These are phyloP conservation scores for Junco hyemalis DNA, from an alignment of 2,113 vertebrate genomes.

Conservation along the genomic window DNA sequence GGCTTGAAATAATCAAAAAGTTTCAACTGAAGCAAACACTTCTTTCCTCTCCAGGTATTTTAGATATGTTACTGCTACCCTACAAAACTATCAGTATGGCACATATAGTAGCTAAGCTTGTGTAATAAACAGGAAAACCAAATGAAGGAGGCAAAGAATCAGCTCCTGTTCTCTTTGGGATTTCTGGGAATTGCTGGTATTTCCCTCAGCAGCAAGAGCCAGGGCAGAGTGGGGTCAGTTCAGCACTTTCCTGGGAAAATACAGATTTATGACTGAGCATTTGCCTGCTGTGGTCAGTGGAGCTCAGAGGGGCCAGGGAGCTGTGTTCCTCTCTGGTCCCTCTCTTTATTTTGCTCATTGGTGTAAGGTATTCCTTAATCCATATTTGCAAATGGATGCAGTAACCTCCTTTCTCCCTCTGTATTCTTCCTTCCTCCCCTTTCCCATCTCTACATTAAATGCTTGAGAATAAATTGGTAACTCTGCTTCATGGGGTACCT, in stretches of 20 bases:
- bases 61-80: background rate
- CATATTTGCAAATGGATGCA: background rate
- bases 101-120: background rate
- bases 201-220: background rate
- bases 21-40: background rate
- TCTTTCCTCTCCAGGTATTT: background rate
- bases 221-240: background rate
- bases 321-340: background rate
- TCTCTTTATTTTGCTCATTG: background rate
- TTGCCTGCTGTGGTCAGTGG: background rate
- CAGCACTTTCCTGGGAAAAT: background rate
- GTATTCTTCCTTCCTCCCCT: background rate
- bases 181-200: background rate
- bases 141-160: background rate
- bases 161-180: background rate
- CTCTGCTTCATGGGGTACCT: background rate
- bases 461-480: background rate
- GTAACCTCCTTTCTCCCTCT: background rate
- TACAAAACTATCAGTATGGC: background rate
- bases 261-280: background rate
- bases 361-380: background rate
- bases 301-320: background rate
- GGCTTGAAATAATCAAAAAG: background rate
- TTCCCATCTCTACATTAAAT: background rate
- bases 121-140: background rate